These are phyloP conservation scores for Cynopterus sphinx DNA, from an alignment of 2,797 vertebrate species.

Conservation along the genomic window DNA sequence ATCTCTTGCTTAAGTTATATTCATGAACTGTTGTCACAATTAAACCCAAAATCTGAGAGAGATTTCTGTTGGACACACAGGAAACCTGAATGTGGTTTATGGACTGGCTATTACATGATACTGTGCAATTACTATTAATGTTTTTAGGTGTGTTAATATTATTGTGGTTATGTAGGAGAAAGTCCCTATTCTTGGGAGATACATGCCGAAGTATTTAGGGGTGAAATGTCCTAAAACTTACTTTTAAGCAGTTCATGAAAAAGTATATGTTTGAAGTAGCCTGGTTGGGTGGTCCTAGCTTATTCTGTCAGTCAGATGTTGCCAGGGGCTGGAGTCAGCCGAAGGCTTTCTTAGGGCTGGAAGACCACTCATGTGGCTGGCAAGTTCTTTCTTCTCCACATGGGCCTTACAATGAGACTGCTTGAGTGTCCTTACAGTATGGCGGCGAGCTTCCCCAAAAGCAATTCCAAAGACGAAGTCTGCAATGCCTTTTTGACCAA, in stretches of 20 bases:
- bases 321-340: not conserved
- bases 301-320: not conserved
- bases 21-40: not conserved
- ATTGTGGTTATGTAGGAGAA: not conserved
- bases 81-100: not conserved
- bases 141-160: not conserved
- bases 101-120: not conserved
- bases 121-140: not conserved
- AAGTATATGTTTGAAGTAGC: not conserved
- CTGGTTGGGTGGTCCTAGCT: not conserved
- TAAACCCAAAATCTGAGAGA: not conserved
- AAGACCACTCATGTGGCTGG: not conserved
- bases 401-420: not conserved
- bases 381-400: not conserved
- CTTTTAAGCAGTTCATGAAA: not conserved
- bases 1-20: not conserved
- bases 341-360: not conserved
- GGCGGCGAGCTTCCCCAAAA: not conserved
- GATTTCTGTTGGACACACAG: not conserved
- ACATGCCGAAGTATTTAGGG: not conserved
- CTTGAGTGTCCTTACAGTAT: not conserved
- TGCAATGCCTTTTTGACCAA: not conserved
- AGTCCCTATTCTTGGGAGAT: not conserved
- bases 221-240: not conserved
- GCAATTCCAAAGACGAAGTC: not conserved